Percentiles rank a stretch among this genome's conserved stretches.
These are phyloP conservation scores for Buathra laborator DNA, from an alignment of 2,888 invertebrate genomes.

Conservation along the genomic window DNA sequence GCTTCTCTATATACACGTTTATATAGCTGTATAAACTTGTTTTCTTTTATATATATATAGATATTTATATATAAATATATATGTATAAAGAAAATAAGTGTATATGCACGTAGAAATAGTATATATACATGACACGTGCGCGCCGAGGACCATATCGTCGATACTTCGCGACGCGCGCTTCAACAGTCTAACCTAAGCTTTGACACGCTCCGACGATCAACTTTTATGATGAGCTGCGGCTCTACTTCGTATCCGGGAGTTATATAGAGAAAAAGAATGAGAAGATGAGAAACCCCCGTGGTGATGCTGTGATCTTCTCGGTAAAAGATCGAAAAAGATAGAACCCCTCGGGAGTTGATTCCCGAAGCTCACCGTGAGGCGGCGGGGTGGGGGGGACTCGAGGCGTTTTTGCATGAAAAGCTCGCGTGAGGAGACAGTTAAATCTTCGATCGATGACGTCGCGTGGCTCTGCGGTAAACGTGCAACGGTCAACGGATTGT, in stretches of 20 bases:
- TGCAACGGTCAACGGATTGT: background rate
- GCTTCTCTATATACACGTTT: background rate
- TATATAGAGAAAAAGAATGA: background rate
- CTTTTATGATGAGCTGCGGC: conserved; percentile 42
- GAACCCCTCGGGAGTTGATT: background rate
- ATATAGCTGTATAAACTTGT: background rate
- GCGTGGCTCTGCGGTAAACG: conserved; percentile 3
- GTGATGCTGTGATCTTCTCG: background rate
- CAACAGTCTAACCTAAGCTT: conserved; percentile 47
- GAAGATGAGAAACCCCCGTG: conserved; percentile 13
- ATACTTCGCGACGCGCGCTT: conserved; percentile 38
- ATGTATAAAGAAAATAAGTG: conserved; percentile 4
- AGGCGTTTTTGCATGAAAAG: background rate
- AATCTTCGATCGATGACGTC: conserved; percentile 9
- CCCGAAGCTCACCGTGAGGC: background rate
- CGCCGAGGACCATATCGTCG: conserved; percentile 18
- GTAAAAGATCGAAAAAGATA: conserved; percentile 2
- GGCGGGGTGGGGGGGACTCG: background rate
- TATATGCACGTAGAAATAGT: background rate
- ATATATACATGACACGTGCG: conserved; percentile 22
- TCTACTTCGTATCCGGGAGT: background rate
- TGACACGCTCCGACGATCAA: conserved; percentile 43
- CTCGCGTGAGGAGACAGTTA: conserved; percentile 8
- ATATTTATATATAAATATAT: background rate
- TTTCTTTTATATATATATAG: background rate